Evolutionary conservation across 2,888 invertebrate genomes (phyloP).

Genomic region (Habrosyne pyritoides): DNA sequence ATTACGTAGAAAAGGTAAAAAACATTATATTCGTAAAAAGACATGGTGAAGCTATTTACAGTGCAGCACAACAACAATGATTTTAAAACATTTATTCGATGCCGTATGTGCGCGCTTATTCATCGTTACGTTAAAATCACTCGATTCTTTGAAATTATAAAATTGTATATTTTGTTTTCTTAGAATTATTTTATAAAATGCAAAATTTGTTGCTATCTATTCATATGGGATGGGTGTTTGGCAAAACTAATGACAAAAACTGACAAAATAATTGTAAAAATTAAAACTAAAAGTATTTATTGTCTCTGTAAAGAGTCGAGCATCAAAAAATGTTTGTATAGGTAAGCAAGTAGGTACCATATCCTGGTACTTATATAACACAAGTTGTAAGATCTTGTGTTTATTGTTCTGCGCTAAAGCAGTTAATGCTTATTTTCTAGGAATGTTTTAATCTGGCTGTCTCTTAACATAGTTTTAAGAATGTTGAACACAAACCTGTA

Average conservation of each 20-base stretch:
- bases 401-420: background rate
- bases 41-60: constrained; percentile 17
- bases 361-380: no score
- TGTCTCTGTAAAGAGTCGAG: background rate
- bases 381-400: no score
- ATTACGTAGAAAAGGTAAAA: constrained; percentile 9
- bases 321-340: background rate
- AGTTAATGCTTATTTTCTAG: background rate
- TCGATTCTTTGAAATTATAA: background rate
- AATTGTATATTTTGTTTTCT: background rate
- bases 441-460: background rate
- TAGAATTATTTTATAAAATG: background rate
- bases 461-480: background rate
- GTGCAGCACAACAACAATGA: constrained; percentile 17
- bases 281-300: no score
- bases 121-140: background rate
- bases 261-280: background rate
- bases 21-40: constrained; percentile 10
- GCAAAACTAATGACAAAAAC: no score
- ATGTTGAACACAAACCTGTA: background rate
- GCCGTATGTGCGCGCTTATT: constrained; percentile 4
- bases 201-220: background rate
- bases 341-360: background rate
- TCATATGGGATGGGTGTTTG: background rate
- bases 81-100: constrained; percentile 15